Base-by-base conservation (phyloP, 2,797 vertebrate species). In the Pseudochromis fuscus region DNA sequence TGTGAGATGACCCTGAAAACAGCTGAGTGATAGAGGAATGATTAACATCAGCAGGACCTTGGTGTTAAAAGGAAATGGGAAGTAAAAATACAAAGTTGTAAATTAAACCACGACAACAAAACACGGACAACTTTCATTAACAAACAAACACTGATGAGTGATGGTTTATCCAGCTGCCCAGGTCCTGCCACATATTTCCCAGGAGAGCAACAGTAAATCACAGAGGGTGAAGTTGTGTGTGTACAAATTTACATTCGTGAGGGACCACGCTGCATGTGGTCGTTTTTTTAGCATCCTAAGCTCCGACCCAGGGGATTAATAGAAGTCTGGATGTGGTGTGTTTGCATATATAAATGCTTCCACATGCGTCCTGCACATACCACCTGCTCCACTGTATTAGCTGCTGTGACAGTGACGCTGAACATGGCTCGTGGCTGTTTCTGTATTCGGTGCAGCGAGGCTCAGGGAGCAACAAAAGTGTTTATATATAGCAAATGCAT, bases 271-370 rank as follows among this genome's bases (percentile, higher is more conserved):
- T 69, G 65, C 58, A 46, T 60, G 50, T n/a, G 48, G 48, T 56
- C n/a, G 37, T 60, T 46, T 75, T 77, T 72, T 75, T 51, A 50
- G 63, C 62, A 52, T 62, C 44, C 16, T 33, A 59, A 51, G 7
- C n/a, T 31, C 24, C 49, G 62, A 75, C 69, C 64, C 67, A 3
- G 37, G 63, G 76, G 76, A 72, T 51, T 70, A 68, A 70, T 77
- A 49, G 19, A 55, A 28, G 24, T 35, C 40, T 35, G 24, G 19
- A 28, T 5, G 3, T 18, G 12, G 27, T 23, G 38, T 75, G 72
- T 79, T 77, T 77, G 68, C 57, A 49, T 53, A n/a, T 37, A 62
- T 78, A 85, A 88, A 79, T 52, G 69, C 37, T 86, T 85, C 85
- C 88, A 87, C 62, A 60, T 90, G 85, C 21, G 33, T 48, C 45